Evolutionary conservation across 2,797 vertebrate genomes (phyloP).

Genomic region (Sebastolobus altivelis): DNA sequence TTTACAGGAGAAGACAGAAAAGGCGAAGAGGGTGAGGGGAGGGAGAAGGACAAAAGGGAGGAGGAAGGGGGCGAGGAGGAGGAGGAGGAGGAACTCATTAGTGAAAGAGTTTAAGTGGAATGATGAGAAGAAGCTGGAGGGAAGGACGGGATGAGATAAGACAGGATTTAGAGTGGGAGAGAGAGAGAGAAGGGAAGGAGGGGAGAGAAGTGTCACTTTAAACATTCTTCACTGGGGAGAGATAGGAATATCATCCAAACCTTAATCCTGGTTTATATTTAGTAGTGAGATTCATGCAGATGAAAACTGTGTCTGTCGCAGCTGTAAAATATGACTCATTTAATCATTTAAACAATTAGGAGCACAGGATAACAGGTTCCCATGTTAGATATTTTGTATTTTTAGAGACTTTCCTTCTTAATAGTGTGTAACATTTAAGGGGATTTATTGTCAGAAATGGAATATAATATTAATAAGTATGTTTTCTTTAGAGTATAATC

Average conservation of each 20-base stretch:
- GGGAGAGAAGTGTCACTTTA: slow-evolving; percentile 67
- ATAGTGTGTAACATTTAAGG: too few relatives aligned
- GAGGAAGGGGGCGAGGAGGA: background rate
- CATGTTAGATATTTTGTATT: background rate
- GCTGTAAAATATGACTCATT: background rate
- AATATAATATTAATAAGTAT: too few relatives aligned
- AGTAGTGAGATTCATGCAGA: slow-evolving; percentile 43
- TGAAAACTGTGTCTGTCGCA: background rate
- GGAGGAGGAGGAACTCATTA: slow-evolving; percentile 74
- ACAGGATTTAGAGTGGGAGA: slow-evolving; percentile 68
- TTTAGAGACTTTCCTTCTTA: background rate
- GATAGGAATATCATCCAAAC: slow-evolving; percentile 51
- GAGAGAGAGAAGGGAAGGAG: slow-evolving; percentile 37
- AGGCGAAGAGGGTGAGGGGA: slow-evolving; percentile 20
- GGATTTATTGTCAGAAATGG: too few relatives aligned
- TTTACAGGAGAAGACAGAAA: slow-evolving; percentile 23
- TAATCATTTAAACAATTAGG: background rate
- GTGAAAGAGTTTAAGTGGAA: slow-evolving; percentile 78
- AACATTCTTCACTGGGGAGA: slow-evolving; percentile 58
- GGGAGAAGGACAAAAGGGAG: background rate
- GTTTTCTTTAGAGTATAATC: too few relatives aligned
- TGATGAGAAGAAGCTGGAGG: slow-evolving; percentile 79
- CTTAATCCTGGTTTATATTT: slow-evolving; percentile 70
- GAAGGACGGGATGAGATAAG: slow-evolving; percentile 75
- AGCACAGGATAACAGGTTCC: background rate